Base-by-base conservation (phyloP, 2,888 invertebrate genomes). In the Prosapia bicincta region DNA sequence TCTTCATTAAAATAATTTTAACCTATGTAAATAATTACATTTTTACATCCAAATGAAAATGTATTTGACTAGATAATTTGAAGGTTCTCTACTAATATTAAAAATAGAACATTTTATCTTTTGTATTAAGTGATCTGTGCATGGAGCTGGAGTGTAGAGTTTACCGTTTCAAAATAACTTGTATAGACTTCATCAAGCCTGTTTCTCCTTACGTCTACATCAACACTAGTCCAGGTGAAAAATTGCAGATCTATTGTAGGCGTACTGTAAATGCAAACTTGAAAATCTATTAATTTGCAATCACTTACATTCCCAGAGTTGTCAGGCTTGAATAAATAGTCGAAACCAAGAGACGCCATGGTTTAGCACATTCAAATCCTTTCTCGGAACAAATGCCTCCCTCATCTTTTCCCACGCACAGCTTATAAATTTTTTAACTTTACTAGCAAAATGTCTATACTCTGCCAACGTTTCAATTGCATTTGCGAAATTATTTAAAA, bases 261-360 rank as follows among this genome's bases (percentile, higher is more conserved):
- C 5, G 72, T 75, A 20, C 32, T 75, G 69, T 73, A 79, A 23
- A 66, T 75, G 23, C 73, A 32, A 15, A 67, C 15, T 75, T 79
- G 79, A 15, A 76, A 75, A 38, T 79, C 78, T 32, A 76, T 32
- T 38, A 78, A 66, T 69, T 76, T 79, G 9, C 70, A 73, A 54
- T 76, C 74, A 9, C 24, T 74, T 5, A 72, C 69, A 15, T 67
- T 66, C 10, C 76, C 73, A 7, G 66, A 38, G 0, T 68, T 66
- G 23, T 76, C 65, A 13, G 77, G 71, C 65, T 78, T 78, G 71
- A 79, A 78, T 77, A 79, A 66, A 38, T 79, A 76, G 23, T 80
- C 78, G 32, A 6, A 67, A 24, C 79, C 79, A 79, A 25, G 72
- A 26, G 38, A 78, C 79, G 0, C 78, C 77, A 32, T 79, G 79